Evolutionary conservation across 2,113 vertebrate species (phyloP), one percentile per base, ranked within the genome.

Genomic region (Microcebus murinus): DNA sequence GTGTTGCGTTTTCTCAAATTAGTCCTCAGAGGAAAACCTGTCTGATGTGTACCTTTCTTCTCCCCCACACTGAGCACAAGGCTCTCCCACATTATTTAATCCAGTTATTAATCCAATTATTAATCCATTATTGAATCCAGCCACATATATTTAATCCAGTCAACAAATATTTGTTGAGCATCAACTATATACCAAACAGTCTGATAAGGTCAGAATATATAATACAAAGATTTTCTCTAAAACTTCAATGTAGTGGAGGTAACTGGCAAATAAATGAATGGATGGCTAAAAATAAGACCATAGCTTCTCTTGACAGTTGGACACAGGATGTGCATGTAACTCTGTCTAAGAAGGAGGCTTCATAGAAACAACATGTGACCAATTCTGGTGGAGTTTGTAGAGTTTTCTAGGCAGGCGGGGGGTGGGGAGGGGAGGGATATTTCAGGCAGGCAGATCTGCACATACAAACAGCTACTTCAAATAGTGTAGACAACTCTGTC

Each of bases 1-100:
- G 55, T 88, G 57, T 48, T 89, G 55, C 93, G 42, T 91, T 45
- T 95, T 91, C 57, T 91, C 67, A 93, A 94, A 85, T 85, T 80
- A 95, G 29, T 48, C 55, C 45, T 80, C 67, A 39, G 52, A 93
- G 83, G 70, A 12, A 67, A 93, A 93, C 27, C 15, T 57, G 12
- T 39, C 45, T 61, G 0, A 5, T 7, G 12, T n/a, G 6, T 29
- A 65, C 34, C 67, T 50, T 91, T 52, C 63, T n/a, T 86, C 27
- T 63, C 34, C 29, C 27, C 39, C 20, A 71, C 9, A 27, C 36
- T 96, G 14, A 36, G 31, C 2, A 4, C 36, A n/a, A 23, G 3
- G 10, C 14, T 8, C 36, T 12, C 50, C 70, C 10, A 55, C 2
- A 48, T 59, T 86, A 79, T n/a, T 45, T 45, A 45, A 45, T 45